Evolutionary conservation across 2,797 vertebrate genomes (phyloP), one percentile per base, ranked within the genome.

Genomic region (Amazona finschi): DNA sequence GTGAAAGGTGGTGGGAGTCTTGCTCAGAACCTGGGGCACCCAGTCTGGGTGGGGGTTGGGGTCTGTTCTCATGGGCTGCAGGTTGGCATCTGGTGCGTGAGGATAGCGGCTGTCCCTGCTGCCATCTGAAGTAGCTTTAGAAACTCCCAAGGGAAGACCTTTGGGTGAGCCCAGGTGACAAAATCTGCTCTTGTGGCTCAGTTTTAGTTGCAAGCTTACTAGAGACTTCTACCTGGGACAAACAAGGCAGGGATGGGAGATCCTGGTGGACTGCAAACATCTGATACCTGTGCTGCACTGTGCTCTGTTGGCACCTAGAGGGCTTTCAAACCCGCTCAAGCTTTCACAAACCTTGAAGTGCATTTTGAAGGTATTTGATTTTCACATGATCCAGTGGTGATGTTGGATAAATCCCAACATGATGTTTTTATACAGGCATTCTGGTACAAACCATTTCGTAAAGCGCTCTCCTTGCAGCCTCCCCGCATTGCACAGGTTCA

Each of bases 1-100:
- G 3, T 4, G 43, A 52, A 75, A 75, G 24, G 11, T 72, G n/a
- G 28, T 24, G 46, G 27, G 50, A 44, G 15, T 12, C 78, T 58
- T 58, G 50, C 47, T 69, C 0, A 0, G 57, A 62, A 1, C 33
- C 18, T 25, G 47, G 39, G 25, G 18, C 8, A 4, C 15, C 36
- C 50, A 60, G 53, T n/a, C n/a, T 8, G 9, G 16, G 5, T 7
- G 22, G n/a, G 44, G 39, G 44, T 1, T 11, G 14, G 44, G 39
- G 11, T 66, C 69, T 86, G 15, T 12, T n/a, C 67, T 83, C 22
- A 6, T 5, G 33, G 71, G 55, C 28, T 89, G 39, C 15, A 36
- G 31, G 33, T 6, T 89, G 41, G 30, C 24, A 15, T 28, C 47
- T 61, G 50, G 13, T 24, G 31, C 22, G 57, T 46, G 49, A 83